Evolutionary conservation across 64 coral and sea anemone genomes (phyloP).

Genomic region (Montipora sp.): DNA sequence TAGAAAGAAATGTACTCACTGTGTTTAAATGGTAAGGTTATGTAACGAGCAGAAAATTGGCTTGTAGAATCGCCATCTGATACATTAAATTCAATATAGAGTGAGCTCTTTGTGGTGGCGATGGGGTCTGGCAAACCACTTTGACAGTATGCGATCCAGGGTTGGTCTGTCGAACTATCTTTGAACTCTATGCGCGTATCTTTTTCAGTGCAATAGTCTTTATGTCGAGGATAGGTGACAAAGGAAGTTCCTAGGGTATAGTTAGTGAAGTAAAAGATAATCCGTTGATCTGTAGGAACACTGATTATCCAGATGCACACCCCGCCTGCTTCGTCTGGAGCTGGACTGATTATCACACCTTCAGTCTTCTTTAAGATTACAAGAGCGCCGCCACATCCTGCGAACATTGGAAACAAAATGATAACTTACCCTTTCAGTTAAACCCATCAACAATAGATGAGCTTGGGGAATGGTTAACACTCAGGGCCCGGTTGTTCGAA

Average conservation of each 20-base stretch:
- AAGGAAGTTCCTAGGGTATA: not conserved
- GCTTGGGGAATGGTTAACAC: too few relatives aligned
- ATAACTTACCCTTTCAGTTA: too few relatives aligned
- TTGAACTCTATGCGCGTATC: not conserved
- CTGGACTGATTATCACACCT: not conserved
- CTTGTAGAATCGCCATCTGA: not conserved
- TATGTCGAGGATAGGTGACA: not conserved
- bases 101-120: not conserved
- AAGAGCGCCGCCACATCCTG: not conserved
- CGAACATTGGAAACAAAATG: not conserved
- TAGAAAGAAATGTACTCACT: not conserved
- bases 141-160: conserved; percentile 11
- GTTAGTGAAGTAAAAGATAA: conserved; percentile 7
- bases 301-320: not conserved
- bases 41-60: conserved; percentile 12
- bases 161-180: not conserved
- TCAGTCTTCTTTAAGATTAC: not conserved
- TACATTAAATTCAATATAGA: not conserved
- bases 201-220: not conserved
- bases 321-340: not conserved
- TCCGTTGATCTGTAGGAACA: not conserved
- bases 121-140: not conserved
- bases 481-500: too few relatives aligned
- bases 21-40: conserved; percentile 4
- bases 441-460: too few relatives aligned